Evolutionary conservation across 2,888 invertebrate species (phyloP).

Genomic region (Aromia moschata): DNA sequence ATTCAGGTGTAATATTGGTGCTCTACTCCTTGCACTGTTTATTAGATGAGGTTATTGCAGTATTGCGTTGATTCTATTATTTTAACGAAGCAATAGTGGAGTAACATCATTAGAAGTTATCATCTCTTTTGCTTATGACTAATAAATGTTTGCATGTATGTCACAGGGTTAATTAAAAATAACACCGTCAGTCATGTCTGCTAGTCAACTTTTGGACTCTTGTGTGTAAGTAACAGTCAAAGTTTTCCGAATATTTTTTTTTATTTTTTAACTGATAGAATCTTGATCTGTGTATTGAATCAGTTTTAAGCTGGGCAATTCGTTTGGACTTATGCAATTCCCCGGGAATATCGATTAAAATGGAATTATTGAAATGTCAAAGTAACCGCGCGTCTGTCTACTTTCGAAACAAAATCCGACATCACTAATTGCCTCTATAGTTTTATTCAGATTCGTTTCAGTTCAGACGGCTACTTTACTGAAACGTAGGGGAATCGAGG

Average conservation of each 20-base stretch:
- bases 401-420: background rate
- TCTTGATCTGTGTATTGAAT: constrained; percentile 1
- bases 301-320: constrained; percentile 2
- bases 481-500: too few relatives aligned
- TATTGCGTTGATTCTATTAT: background rate
- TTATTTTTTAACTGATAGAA: constrained; percentile 4
- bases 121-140: constrained; percentile 34
- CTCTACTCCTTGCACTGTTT: constrained; percentile 7
- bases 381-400: constrained; percentile 1
- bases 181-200: constrained; percentile 66
- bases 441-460: background rate
- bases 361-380: background rate
- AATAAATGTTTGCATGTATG: constrained; percentile 54
- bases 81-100: constrained; percentile 4
- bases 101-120: constrained; percentile 30
- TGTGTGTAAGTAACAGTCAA: constrained; percentile 68
- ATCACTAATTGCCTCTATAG: background rate
- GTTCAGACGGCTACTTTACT: background rate
- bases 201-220: constrained; percentile 73
- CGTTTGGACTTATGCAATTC: background rate
- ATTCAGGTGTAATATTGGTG: constrained; percentile 6
- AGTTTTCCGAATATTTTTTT: constrained; percentile 16
- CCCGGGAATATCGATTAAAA: background rate
- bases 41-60: constrained; percentile 17
- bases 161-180: constrained; percentile 53